Evolutionary conservation across 2,113 vertebrate species (phyloP).

Genomic region (Oriolus oriolus): DNA sequence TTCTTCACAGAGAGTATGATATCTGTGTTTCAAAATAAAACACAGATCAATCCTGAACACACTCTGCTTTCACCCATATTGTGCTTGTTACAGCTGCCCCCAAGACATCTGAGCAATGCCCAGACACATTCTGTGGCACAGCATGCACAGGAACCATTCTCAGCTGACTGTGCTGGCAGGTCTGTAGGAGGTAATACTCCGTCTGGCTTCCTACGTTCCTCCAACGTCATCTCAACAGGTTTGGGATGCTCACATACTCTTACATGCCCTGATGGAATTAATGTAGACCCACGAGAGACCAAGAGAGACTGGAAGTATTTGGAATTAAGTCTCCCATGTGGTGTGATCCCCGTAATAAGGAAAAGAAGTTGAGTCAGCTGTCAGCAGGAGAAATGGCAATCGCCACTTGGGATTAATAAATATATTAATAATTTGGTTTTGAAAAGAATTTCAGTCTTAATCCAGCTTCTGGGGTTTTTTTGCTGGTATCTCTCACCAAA

Average conservation of each 20-base stretch:
- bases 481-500: not conserved
- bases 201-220: not conserved
- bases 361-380: not conserved
- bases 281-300: not conserved
- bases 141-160: not conserved
- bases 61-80: not conserved
- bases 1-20: not conserved
- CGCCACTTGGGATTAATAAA: not conserved
- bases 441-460: not conserved
- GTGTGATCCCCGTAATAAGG: not conserved
- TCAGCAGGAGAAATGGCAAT: not conserved
- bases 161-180: not conserved
- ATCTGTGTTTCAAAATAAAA: not conserved
- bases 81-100: not conserved
- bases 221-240: not conserved
- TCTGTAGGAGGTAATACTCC: rapidly evolving
- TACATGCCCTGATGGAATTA: not conserved
- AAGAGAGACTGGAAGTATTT: not conserved
- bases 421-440: not conserved
- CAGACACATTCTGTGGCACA: not conserved
- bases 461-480: not conserved
- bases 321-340: not conserved
- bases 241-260: not conserved
- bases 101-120: not conserved
- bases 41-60: not conserved